phyloP scores from a whole-genome alignment of 2,888 invertebrate species.

The Strigamia maritima region DNA sequence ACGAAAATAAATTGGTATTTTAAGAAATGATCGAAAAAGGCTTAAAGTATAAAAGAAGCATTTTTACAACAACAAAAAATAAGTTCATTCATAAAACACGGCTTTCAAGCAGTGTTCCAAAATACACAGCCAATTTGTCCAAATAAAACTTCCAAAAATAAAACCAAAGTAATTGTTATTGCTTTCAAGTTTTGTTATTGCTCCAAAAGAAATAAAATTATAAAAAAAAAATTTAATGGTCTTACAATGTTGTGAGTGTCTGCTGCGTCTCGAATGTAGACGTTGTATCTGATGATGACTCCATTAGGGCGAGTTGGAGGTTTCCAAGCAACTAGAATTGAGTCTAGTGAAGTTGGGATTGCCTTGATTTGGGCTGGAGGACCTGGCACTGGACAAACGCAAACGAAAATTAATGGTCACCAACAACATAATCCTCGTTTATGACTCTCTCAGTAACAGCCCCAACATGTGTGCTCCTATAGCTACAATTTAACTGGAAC shows the following conservation, averaged over 20 bases:
- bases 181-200: no score
- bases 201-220: background rate
- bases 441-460: background rate
- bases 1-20: background rate
- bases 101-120: no score
- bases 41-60: background rate
- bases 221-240: background rate
- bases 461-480: background rate
- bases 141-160: no score
- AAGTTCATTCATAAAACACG: no score
- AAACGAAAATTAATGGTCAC: constrained; percentile 32
- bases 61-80: no score
- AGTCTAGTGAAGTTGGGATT: constrained; percentile 83
- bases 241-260: constrained; percentile 42
- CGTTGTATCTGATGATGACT: constrained; percentile 84
- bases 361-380: constrained; percentile 90
- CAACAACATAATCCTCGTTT: background rate
- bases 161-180: no score
- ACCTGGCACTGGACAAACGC: constrained; percentile 71
- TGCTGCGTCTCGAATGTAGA: constrained; percentile 64
- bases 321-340: constrained; percentile 90
- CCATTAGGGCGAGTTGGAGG: constrained; percentile 90
- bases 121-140: no score
- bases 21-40: background rate
- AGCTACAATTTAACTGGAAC: background rate